Conservation (phyloP, 2,888 invertebrate genomes). For the Tiliacea citrago region DNA sequence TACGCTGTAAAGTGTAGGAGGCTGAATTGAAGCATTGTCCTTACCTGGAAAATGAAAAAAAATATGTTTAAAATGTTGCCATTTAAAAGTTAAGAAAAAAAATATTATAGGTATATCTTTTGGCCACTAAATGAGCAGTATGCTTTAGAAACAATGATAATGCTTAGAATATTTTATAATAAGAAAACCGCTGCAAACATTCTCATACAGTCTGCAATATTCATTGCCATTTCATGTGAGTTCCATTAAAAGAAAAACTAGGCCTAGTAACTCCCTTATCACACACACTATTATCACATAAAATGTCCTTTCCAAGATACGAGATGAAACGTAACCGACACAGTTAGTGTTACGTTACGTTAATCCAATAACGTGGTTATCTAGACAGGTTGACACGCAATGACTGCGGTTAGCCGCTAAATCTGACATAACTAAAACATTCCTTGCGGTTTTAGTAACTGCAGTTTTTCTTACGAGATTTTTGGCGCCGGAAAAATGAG, state of each 20-base stretch:
- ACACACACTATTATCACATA: neutral
- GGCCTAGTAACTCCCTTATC: neutral
- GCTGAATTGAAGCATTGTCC: slow-evolving; percentile 22
- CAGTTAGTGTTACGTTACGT: slow-evolving; percentile 31
- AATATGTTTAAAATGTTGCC: neutral
- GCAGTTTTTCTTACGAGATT: slow-evolving; percentile 41
- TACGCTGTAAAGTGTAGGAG: slow-evolving; percentile 1
- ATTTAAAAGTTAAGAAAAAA: neutral
- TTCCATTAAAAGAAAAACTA: neutral
- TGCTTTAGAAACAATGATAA: neutral
- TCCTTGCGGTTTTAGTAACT: slow-evolving; percentile 43
- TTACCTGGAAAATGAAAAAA: slow-evolving; percentile 55
- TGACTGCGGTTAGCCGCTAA: slow-evolving; percentile 63
- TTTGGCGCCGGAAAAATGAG: slow-evolving; percentile 43
- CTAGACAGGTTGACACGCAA: slow-evolving; percentile 58
- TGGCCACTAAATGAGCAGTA: neutral
- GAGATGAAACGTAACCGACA: slow-evolving; percentile 25
- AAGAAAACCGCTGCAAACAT: neutral
- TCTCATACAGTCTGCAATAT: neutral
- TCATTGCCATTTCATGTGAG: no score
- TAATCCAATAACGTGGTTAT: slow-evolving; percentile 55
- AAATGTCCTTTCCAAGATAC: slow-evolving; percentile 6
- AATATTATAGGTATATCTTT: no score
- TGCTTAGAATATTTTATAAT: neutral
- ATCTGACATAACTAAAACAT: slow-evolving; percentile 64